A percentile compares a stretch with the other conserved stretches of the same genome.
Evolutionary conservation across 1,140 invertebrate species (phyloP).

Genomic region (Drosophila carrolli): DNA sequence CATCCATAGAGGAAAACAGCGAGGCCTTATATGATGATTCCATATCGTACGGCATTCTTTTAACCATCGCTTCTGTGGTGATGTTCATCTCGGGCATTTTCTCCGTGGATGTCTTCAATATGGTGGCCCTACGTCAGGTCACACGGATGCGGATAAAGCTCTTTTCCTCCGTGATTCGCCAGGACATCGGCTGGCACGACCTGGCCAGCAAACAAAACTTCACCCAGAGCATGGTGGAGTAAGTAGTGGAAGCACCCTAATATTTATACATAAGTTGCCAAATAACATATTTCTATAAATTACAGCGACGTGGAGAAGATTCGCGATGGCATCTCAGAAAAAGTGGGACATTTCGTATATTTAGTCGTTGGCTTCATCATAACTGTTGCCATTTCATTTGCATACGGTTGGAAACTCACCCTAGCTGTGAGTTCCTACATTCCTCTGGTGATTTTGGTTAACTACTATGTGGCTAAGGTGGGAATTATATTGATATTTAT

Average conservation of each 20-base stretch:
- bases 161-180: conserved; percentile 91
- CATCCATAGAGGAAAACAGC: conserved; percentile 86
- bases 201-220: conserved; percentile 93
- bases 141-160: conserved; percentile 89
- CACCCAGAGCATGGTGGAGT: conserved; percentile 94
- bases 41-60: conserved; percentile 87
- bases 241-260: conserved; percentile 13
- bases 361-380: conserved; percentile 88
- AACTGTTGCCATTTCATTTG: conserved; percentile 89
- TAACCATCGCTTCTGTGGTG: conserved; percentile 86
- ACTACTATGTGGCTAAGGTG: conserved; percentile 88
- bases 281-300: background rate
- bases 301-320: conserved; percentile 93
- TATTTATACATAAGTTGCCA: background rate
- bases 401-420: conserved; percentile 93
- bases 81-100: conserved; percentile 89
- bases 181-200: conserved; percentile 97
- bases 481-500: no score
- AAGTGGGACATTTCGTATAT: conserved; percentile 91
- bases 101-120: conserved; percentile 89
- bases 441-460: conserved; percentile 91
- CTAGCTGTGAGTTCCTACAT: conserved; percentile 92
- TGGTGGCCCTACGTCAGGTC: conserved; percentile 88
- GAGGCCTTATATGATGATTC: conserved; percentile 88
- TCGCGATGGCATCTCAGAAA: conserved; percentile 94